Conservation (phyloP, 2,888 invertebrate genomes). For the Tenodera sinensis region DNA sequence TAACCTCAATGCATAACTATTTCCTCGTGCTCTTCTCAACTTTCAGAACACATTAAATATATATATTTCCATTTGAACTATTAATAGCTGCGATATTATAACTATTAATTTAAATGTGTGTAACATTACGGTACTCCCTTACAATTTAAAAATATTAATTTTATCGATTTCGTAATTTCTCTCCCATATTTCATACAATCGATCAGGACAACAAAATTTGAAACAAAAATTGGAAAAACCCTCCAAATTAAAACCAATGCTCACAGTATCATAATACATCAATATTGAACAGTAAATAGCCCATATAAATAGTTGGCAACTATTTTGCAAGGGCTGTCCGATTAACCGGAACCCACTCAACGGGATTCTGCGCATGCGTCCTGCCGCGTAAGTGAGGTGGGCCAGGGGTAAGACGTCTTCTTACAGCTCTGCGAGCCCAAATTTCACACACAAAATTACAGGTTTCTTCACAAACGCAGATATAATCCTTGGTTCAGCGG, state of each 20-base stretch:
- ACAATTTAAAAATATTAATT: background rate
- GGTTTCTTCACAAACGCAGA: slow-evolving; percentile 30
- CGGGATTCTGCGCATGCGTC: slow-evolving; percentile 37
- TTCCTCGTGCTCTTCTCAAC: background rate
- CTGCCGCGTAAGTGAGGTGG: slow-evolving; percentile 39
- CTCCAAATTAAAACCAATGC: background rate
- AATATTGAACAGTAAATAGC: background rate
- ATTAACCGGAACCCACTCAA: slow-evolving; percentile 21
- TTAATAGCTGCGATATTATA: background rate
- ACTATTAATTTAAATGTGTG: background rate
- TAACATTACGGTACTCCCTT: background rate
- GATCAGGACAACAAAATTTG: background rate
- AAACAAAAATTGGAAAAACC: background rate
- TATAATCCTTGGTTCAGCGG: slow-evolving; percentile 29
- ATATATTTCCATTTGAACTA: background rate
- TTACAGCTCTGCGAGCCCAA: slow-evolving; percentile 37
- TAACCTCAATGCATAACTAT: background rate
- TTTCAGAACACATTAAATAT: background rate
- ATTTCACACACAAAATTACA: slow-evolving; percentile 36
- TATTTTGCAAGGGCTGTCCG: slow-evolving; percentile 11
- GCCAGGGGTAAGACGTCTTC: slow-evolving; percentile 38
- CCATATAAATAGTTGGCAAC: background rate
- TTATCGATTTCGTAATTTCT: background rate
- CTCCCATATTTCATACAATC: background rate
- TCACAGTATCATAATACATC: background rate